Evolutionary conservation across 2,888 invertebrate species (phyloP).

Genomic region (Syrphus vitripennis): DNA sequence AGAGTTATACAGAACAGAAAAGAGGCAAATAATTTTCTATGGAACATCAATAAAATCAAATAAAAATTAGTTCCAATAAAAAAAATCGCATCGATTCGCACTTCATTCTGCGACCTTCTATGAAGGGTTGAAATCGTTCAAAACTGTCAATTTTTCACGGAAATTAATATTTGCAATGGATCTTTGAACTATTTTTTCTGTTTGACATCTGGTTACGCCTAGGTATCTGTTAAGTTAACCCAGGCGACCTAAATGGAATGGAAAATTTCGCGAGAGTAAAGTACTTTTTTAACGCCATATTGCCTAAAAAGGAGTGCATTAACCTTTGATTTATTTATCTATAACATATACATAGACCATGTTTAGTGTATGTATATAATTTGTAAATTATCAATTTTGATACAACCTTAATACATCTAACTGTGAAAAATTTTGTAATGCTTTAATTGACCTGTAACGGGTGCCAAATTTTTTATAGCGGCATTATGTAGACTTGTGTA

Average conservation of each 20-base stretch:
- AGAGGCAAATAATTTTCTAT: conserved; percentile 5
- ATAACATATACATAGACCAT: no score
- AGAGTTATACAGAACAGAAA: conserved; percentile 12
- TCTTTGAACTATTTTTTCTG: background rate
- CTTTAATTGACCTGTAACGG: no score
- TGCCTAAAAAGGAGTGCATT: background rate
- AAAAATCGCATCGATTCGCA: conserved; percentile 18
- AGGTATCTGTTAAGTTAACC: background rate
- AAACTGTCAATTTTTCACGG: conserved; percentile 9
- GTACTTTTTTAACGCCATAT: no score
- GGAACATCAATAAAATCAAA: conserved; percentile 65
- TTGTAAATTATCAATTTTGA: no score
- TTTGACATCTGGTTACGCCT: conserved; percentile 1
- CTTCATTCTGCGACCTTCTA: background rate
- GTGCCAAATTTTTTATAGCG: no score
- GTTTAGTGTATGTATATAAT: no score
- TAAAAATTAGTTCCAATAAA: conserved; percentile 67
- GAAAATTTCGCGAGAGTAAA: background rate
- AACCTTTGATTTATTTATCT: no score
- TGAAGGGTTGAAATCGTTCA: background rate
- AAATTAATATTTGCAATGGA: conserved; percentile 5
- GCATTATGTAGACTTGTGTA: no score
- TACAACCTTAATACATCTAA: no score
- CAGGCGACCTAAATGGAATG: background rate
- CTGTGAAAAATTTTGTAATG: no score